Evolutionary conservation across 1,140 invertebrate genomes (phyloP).

Genomic region (Drosophila albomicans): DNA sequence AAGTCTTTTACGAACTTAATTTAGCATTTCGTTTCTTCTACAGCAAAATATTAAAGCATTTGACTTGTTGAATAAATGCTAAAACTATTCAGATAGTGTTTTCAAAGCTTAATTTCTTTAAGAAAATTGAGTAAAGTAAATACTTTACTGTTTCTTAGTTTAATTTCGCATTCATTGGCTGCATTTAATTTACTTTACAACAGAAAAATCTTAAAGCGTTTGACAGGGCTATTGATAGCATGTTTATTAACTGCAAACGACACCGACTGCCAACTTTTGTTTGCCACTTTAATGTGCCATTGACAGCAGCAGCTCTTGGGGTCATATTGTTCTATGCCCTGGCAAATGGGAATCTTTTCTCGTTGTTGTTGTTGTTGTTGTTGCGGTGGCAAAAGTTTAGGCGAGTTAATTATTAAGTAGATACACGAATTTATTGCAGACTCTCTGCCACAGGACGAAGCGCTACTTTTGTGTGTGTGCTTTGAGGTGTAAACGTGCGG

Average conservation of each 20-base stretch:
- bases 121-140: too few relatives aligned
- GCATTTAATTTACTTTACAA: background rate
- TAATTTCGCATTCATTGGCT: background rate
- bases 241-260: slow-evolving; percentile 1
- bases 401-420: slow-evolving; percentile 79
- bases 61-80: too few relatives aligned
- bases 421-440: slow-evolving; percentile 76
- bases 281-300: background rate
- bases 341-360: slow-evolving; percentile 11
- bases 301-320: slow-evolving; percentile 1
- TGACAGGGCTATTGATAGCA: slow-evolving; percentile 1
- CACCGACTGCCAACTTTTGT: background rate
- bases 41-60: too few relatives aligned
- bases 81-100: too few relatives aligned
- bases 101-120: too few relatives aligned
- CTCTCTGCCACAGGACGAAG: slow-evolving; percentile 14
- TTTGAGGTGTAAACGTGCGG: slow-evolving; percentile 80
- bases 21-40: background rate
- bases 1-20: too few relatives aligned
- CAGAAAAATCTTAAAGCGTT: background rate
- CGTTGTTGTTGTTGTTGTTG: background rate
- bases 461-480: slow-evolving; percentile 62
- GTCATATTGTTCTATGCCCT: slow-evolving; percentile 23
- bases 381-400: slow-evolving; percentile 26
- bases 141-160: too few relatives aligned